Evolutionary conservation across 35 echinoderm and acorn worm genomes (phyloP), one percentile per base, ranked within the genome.

Genomic region (Nesometra sesokonis): DNA sequence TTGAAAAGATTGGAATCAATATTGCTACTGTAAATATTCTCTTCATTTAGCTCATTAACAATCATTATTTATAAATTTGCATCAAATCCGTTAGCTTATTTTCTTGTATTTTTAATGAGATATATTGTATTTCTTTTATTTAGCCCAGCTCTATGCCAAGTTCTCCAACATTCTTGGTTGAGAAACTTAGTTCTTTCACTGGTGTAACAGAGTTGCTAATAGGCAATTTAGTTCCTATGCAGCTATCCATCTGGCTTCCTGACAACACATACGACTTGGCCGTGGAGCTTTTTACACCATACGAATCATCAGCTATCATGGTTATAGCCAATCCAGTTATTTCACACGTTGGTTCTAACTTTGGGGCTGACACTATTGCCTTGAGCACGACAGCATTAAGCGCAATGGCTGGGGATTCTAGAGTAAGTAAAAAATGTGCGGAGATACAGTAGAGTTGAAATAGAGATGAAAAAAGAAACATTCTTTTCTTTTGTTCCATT

Each of bases 161-260:
- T 32, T 76, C 84, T 57, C 85, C 57, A 76, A 89, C 89, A 7
- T 97, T 97, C 21, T 86, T 91, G 31, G 23, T 97, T 29, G 95
- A 97, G 35, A 97, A 97, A 84, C 57, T 91, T 79, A 80, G 46
- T 40, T n/a, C 47, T 3, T 93, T 87, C 76, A 82, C 86, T 3
- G 76, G 77, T 31, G 38, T 57, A 32, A 86, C 86, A 13, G 82
- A 84, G 13, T 82, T 97, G 33, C 78, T 80, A 33, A 91, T 97
- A 35, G 95, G 88, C 11, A 82, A 93, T 27, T 77, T 31, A 15
- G 77, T 93, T 32, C 57, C 86, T 15, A 88, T 97, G 82, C 87
- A 78, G 23, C 84, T 97, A 30, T 89, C 89, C 4, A 86, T 97
- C 35, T 97, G 95, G 95, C 35, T 97, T n/a, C 95, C 95, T 1